These are phyloP conservation scores for Falco rusticolus DNA, from an alignment of 2,797 vertebrate species.

Conservation along the genomic window DNA sequence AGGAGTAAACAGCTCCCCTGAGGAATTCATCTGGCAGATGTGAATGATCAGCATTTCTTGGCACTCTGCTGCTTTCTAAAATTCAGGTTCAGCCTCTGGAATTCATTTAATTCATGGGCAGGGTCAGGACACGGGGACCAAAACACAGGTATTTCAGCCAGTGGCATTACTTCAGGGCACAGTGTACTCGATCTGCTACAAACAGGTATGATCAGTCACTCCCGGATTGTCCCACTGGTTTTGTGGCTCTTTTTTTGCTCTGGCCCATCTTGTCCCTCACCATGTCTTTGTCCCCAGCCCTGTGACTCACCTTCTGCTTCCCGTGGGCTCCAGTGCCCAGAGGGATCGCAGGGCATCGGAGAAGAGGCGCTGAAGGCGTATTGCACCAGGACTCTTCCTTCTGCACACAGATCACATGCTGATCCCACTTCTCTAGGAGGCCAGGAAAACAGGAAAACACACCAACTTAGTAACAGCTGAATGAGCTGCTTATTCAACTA, in stretches of 20 bases:
- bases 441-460: slow-evolving; percentile 84
- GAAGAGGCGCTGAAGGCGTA: slow-evolving; percentile 95
- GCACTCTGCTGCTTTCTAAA: slow-evolving; percentile 19
- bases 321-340: slow-evolving; percentile 96
- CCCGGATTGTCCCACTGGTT: not conserved
- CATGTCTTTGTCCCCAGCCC: not conserved
- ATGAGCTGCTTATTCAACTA: slow-evolving; percentile 28
- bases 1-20: slow-evolving; percentile 20
- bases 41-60: slow-evolving; percentile 49
- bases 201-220: not conserved
- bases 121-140: not conserved
- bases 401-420: slow-evolving; percentile 92
- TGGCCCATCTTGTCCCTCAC: not conserved
- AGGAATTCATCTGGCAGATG: slow-evolving; percentile 19
- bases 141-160: not conserved
- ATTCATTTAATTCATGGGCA: slow-evolving; percentile 4
- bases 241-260: not conserved
- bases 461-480: slow-evolving; percentile 82
- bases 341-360: slow-evolving; percentile 91
- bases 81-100: slow-evolving; percentile 24
- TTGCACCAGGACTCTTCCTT: slow-evolving; percentile 90
- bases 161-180: not conserved
- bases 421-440: slow-evolving; percentile 99
- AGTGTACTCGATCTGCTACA: not conserved
- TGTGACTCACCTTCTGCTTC: slow-evolving; percentile 93